Evolutionary conservation across 35 echinoderm and acorn worm genomes (phyloP).

Genomic region (Chiridota heheva): DNA sequence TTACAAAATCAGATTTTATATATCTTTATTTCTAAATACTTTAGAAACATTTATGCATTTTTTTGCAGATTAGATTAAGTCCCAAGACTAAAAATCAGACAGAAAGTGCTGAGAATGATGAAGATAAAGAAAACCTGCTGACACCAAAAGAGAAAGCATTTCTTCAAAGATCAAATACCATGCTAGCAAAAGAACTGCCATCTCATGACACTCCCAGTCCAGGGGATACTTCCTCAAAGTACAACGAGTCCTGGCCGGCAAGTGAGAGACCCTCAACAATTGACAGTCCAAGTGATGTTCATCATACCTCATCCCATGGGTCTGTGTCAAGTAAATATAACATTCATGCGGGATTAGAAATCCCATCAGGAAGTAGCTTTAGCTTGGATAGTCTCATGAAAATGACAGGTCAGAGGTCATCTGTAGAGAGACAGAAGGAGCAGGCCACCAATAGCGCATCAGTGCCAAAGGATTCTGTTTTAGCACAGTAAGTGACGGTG

Average conservation of each 20-base stretch:
- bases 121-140: background rate
- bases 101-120: conserved; percentile 17
- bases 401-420: background rate
- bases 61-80: conserved; percentile 49
- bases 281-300: conserved; percentile 50
- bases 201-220: conserved; percentile 96
- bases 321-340: background rate
- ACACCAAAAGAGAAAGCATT: conserved; percentile 79
- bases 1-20: too few species aligned
- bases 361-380: background rate
- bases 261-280: conserved; percentile 89
- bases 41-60: too few species aligned
- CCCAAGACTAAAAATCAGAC: conserved; percentile 34
- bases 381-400: background rate
- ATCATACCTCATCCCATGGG: background rate
- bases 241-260: conserved; percentile 94
- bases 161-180: conserved; percentile 56
- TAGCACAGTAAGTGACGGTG: conserved; percentile 1
- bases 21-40: too few species aligned
- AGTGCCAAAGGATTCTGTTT: background rate
- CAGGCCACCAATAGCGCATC: background rate
- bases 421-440: background rate
- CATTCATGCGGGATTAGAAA: background rate
- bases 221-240: conserved; percentile 78
- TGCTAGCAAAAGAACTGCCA: conserved; percentile 81